Base-by-base conservation (phyloP, 2,113 vertebrate genomes). In the Muntiacus muntjak region DNA sequence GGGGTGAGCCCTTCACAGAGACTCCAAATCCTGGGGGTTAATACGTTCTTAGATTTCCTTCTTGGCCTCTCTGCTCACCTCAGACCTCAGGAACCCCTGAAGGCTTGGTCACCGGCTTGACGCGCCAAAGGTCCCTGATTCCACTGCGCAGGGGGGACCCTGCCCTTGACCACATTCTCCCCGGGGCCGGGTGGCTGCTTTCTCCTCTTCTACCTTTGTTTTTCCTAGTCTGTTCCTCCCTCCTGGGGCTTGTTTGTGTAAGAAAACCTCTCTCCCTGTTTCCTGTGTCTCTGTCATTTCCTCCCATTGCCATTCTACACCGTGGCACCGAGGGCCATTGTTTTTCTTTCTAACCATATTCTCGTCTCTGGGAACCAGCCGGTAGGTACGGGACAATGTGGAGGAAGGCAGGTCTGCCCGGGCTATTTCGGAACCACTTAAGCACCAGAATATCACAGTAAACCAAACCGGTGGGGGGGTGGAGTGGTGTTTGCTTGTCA, bases 231-330 rank as follows among this genome's bases (percentile, higher is more conserved):
- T 97, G 82, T 83, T 97, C 57, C 93, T 95, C 97, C 94, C 97
- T 64, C 71, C 71, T 43, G 36, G 89, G 87, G 86, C 86, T 7
- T n/a, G 33, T 92, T 91, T 97, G 86, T 98, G 45, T 95, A 96
- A 94, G 91, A 94, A 50, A 60, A 95, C 87, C 89, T 87, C 97
- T 96, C 97, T 98, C 97, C 95, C 96, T 76, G 71, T 96, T 99
- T 99, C 98, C 98, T 97, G 97, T 98, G 98, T 99, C 98, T 98
- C 98, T 98, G 92, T 90, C 95, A 4, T 79, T 98, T 98, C 98
- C 98, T 98, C 97, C 94, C 74, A 58, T 84, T 71, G 82, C 97
- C 91, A 98, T 94, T 91, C 55, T 28, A 28, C 13, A 14, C 16
- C 0, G 60, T 84, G 58, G 96, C 81, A 96, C 84, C 0, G 13